phyloP scores from a whole-genome alignment of 2,888 invertebrate genomes.

The Meganola albula region DNA sequence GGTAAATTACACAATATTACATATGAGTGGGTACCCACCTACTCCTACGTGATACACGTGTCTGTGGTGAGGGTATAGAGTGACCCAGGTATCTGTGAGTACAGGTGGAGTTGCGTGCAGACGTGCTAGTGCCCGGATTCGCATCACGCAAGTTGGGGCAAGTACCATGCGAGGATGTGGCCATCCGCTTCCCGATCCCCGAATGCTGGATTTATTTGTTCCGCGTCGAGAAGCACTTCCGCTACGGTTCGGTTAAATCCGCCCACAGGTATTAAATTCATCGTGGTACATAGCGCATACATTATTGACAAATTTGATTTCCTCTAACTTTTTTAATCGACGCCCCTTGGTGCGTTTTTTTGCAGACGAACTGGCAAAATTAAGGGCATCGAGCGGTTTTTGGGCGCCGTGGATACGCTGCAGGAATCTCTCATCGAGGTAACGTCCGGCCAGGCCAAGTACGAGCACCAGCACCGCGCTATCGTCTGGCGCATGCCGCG shows the following conservation, averaged over 20 bases:
- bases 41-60: neutral
- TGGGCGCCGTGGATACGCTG: conserved; percentile 93
- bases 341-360: too few relatives aligned
- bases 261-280: too few relatives aligned
- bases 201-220: conserved; percentile 99
- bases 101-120: conserved; percentile 94
- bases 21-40: too few relatives aligned
- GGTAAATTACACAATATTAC: too few relatives aligned
- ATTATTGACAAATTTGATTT: neutral
- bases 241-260: conserved; percentile 98
- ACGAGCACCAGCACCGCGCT: conserved; percentile 97
- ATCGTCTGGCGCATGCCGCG: conserved; percentile 99
- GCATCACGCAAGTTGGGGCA: conserved; percentile 96
- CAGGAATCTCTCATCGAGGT: conserved; percentile 96
- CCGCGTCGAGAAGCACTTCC: conserved; percentile 97
- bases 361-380: conserved; percentile 89
- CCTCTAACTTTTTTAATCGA: too few relatives aligned
- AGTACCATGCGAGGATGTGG: conserved; percentile 98
- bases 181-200: conserved; percentile 97
- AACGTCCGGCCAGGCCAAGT: conserved; percentile 97
- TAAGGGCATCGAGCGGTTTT: conserved; percentile 93
- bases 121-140: conserved; percentile 97
- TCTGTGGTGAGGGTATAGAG: too few relatives aligned
- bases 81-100: neutral
- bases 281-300: conserved; percentile 19